A percentile compares a stretch with the other conserved stretches of the same genome.
Conservation (phyloP, 2,888 invertebrate species). For the Dioctria linearis region DNA sequence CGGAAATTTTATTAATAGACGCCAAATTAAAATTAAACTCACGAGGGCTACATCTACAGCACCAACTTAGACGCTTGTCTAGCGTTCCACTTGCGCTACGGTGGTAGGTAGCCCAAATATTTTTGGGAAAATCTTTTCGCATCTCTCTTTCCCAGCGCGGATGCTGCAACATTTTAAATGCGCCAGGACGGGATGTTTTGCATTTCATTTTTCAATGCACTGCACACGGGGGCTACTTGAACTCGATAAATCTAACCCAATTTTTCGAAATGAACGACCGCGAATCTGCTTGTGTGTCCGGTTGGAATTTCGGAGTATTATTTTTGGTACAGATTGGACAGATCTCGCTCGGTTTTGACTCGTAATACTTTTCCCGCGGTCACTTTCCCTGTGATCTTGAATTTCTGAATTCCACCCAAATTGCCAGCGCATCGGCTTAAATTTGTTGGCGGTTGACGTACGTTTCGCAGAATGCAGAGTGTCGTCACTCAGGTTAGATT, state of each 20-base stretch:
- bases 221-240: constrained; percentile 28
- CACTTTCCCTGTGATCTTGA: constrained; percentile 24
- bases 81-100: neutral
- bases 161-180: constrained; percentile 15
- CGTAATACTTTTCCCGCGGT: constrained; percentile 15
- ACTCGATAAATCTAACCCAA: constrained; percentile 39
- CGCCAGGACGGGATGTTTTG: constrained; percentile 15
- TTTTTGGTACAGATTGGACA: constrained; percentile 7
- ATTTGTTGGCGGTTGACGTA: neutral
- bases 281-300: constrained; percentile 6
- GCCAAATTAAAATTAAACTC: constrained; percentile 44
- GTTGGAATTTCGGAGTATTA: constrained; percentile 15
- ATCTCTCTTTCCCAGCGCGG: neutral
- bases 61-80: constrained; percentile 33
- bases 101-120: neutral
- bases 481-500: neutral
- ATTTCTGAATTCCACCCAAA: constrained; percentile 1
- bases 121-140: neutral
- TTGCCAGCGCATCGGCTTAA: constrained; percentile 1
- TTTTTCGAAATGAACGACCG: constrained; percentile 33
- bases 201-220: constrained; percentile 14
- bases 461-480: neutral
- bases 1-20: constrained; percentile 46
- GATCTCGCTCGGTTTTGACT: neutral
- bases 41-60: constrained; percentile 24